Base-by-base conservation (phyloP, 2,797 vertebrate genomes). In the Scleropages formosus region DNA sequence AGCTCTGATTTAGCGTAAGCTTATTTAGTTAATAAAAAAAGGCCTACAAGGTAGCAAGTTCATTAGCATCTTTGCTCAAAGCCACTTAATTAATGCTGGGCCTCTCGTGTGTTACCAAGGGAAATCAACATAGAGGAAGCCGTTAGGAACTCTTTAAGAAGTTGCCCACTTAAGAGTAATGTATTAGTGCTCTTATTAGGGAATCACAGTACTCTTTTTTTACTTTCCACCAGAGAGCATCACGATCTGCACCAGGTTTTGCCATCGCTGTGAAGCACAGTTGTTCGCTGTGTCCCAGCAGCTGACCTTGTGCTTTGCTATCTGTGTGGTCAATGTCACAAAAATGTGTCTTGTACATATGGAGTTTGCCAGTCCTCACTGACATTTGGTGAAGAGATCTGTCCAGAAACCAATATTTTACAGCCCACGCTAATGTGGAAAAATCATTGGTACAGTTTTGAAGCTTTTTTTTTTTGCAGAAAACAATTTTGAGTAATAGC, bases 21-120 rank as follows among this genome's bases (percentile, higher is more conserved):
- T 69, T 78, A 78, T 78, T 78, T 78, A 68, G 64, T 78, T 73
- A 66, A 67, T 73, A 58, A 67, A 77, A 71, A 63, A 75, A 77
- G 73, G 31, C 71, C 72, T 66, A 68, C 71, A 68, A 77, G 72
- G 77, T 74, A 69, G 44, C 58, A 74, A 47, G 53, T 74, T 78
- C 65, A 78, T 78, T 63, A 69, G 58, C 56, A 74, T 72, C 46
- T 74, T 72, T 74, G 72, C 77, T 78, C 27, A 67, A 56, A 74
- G 72, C 72, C 72, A 69, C 72, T 74, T 69, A 74, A 78, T 78
- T 74, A 67, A 74, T 62, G 65, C 44, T 20, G 59, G 47, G 58
- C 71, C 51, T 74, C 72, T 73, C 53, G 46, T 53, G 24, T 22
- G 15, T 67, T 74, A 56, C 72, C 72, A 62, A 58, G 72, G 77